Conservation (phyloP, 2,113 vertebrate genomes). For the Protobothrops flavoviridis region DNA sequence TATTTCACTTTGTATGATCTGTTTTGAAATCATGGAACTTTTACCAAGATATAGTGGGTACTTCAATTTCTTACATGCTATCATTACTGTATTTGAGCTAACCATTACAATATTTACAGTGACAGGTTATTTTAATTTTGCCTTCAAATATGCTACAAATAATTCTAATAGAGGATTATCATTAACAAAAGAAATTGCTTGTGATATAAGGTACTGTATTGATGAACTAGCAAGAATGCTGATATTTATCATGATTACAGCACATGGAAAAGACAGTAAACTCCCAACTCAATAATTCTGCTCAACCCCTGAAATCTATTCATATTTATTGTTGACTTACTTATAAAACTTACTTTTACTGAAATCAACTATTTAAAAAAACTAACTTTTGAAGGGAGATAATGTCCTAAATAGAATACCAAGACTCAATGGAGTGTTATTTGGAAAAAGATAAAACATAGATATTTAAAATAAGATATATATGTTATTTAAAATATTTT, state of each 20-base stretch:
- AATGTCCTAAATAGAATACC: background rate
- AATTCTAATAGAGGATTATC: background rate
- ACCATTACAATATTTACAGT: background rate
- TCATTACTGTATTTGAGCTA: background rate
- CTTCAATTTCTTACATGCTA: background rate
- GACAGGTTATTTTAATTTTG: background rate
- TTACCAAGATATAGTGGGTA: background rate
- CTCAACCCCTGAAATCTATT: background rate
- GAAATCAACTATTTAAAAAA: background rate
- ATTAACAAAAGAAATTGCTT: background rate
- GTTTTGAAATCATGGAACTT: background rate
- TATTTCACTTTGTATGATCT: background rate
- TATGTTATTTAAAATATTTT: conserved; percentile 1
- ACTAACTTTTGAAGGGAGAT: background rate
- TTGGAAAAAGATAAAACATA: background rate
- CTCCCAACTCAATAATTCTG: background rate
- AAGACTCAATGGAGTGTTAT: background rate
- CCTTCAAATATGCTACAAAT: background rate
- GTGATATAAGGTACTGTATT: background rate
- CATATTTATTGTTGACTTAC: background rate
- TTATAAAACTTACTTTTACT: background rate
- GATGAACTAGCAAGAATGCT: background rate
- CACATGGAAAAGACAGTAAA: background rate
- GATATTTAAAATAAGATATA: background rate
- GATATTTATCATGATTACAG: background rate